Evolutionary conservation across 2,888 invertebrate species (phyloP).

Genomic region (Hofmannophila pseudospretella): DNA sequence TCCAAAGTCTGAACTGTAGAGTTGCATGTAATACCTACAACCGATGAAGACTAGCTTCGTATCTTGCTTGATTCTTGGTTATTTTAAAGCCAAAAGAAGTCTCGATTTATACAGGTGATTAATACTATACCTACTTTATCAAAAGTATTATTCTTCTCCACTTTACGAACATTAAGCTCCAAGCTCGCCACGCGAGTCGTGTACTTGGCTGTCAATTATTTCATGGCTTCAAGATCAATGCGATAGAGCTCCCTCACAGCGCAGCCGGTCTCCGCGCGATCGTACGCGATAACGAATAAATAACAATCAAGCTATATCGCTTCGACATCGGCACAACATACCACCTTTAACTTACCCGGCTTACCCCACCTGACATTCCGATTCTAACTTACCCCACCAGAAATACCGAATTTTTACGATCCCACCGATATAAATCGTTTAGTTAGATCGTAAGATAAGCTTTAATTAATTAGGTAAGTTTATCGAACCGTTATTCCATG

Average conservation of each 20-base stretch:
- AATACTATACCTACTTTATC: too few relatives aligned
- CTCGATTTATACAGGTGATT: too few relatives aligned
- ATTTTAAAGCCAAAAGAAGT: too few relatives aligned
- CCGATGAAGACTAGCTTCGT: neutral
- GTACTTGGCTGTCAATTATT: slow-evolving; percentile 33
- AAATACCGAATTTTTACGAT: slow-evolving; percentile 38
- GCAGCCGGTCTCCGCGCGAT: slow-evolving; percentile 44
- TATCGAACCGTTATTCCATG: slow-evolving; percentile 54
- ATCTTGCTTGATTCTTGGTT: neutral
- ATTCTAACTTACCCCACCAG: slow-evolving; percentile 27
- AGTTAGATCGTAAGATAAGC: slow-evolving; percentile 41
- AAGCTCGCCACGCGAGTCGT: too few relatives aligned
- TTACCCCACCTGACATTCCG: too few relatives aligned
- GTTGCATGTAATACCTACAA: too few relatives aligned
- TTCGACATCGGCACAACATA: slow-evolving; percentile 20
- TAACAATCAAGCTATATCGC: slow-evolving; percentile 48
- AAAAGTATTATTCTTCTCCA: too few relatives aligned
- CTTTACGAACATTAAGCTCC: too few relatives aligned
- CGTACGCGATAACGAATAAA: slow-evolving; percentile 53
- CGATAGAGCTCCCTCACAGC: slow-evolving; percentile 39
- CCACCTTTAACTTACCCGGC: slow-evolving; percentile 34
- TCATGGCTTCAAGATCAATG: slow-evolving; percentile 35
- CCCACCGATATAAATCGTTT: slow-evolving; percentile 48
- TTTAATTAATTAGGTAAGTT: slow-evolving; percentile 58
- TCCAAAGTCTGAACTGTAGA: too few relatives aligned